These are phyloP conservation scores for Phengaris alcon DNA, from an alignment of 2,888 invertebrate genomes.

Conservation along the genomic window DNA sequence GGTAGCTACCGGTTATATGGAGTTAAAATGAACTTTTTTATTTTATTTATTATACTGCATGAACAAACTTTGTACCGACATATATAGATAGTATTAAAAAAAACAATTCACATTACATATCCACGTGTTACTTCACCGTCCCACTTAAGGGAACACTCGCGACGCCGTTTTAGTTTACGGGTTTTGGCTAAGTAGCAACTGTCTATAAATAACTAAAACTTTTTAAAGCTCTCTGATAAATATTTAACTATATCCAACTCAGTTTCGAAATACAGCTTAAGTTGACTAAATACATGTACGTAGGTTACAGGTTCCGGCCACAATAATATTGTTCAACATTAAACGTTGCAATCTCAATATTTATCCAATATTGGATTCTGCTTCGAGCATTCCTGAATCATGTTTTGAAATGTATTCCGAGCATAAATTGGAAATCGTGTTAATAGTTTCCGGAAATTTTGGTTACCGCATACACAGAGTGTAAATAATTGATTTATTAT, in stretches of 20 bases:
- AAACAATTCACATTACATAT: too few relatives aligned
- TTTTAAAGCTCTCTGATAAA: too few relatives aligned
- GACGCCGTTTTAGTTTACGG: too few relatives aligned
- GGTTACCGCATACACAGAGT: not conserved
- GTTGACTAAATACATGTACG: not conserved
- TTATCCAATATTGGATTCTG: slow-evolving; percentile 26
- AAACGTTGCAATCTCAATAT: slow-evolving; percentile 12
- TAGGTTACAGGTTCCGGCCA: not conserved
- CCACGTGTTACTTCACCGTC: too few relatives aligned
- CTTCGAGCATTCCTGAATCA: not conserved
- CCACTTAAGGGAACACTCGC: too few relatives aligned
- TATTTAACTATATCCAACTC: not conserved
- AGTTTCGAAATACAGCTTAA: not conserved
- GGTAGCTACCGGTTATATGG: too few relatives aligned
- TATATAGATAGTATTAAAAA: too few relatives aligned
- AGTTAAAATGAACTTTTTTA: too few relatives aligned
- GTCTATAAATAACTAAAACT: too few relatives aligned
- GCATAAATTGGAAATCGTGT: not conserved
- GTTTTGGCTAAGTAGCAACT: too few relatives aligned
- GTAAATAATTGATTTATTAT: not conserved
- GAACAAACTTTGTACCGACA: too few relatives aligned
- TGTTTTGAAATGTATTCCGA: not conserved
- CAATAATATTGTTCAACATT: not conserved
- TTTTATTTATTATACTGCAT: too few relatives aligned
- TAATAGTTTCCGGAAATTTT: not conserved